These are phyloP conservation scores for Meiosimyza platycephala DNA, from an alignment of 2,888 invertebrate genomes.

Conservation along the genomic window DNA sequence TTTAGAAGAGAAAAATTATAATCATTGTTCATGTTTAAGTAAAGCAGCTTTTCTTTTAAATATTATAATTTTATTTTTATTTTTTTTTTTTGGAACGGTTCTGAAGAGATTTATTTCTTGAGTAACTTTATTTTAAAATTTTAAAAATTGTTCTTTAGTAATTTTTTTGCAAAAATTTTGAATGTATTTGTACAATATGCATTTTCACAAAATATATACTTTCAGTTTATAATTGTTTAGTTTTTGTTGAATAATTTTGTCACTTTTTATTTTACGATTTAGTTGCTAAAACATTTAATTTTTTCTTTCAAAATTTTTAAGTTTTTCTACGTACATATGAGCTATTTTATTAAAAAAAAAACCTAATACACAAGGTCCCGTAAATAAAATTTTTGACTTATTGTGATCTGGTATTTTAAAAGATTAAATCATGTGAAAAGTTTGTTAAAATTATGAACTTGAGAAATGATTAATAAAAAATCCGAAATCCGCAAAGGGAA, in stretches of 20 bases:
- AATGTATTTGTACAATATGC: constrained; percentile 16
- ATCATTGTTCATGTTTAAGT: background rate
- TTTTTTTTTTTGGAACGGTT: constrained; percentile 21
- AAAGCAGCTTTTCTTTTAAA: background rate
- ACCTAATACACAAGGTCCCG: too few species aligned
- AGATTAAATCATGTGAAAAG: too few species aligned
- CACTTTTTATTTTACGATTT: background rate
- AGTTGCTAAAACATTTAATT: background rate
- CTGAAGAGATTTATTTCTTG: background rate
- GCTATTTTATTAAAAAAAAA: too few species aligned
- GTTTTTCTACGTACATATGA: too few species aligned
- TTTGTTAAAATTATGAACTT: too few species aligned
- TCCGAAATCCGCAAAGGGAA: too few species aligned
- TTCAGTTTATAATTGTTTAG: background rate
- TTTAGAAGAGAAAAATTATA: too few species aligned
- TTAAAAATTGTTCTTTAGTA: background rate
- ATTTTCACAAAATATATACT: too few species aligned
- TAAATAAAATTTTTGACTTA: too few species aligned
- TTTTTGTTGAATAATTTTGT: background rate
- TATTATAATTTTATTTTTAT: background rate
- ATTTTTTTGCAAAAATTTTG: constrained; percentile 4
- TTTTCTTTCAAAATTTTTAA: too few species aligned
- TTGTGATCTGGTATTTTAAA: too few species aligned
- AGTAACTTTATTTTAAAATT: background rate
- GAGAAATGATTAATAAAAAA: too few species aligned